phyloP scores from a whole-genome alignment of 2,113 vertebrate species.

The Crotophaga sulcirostris region DNA sequence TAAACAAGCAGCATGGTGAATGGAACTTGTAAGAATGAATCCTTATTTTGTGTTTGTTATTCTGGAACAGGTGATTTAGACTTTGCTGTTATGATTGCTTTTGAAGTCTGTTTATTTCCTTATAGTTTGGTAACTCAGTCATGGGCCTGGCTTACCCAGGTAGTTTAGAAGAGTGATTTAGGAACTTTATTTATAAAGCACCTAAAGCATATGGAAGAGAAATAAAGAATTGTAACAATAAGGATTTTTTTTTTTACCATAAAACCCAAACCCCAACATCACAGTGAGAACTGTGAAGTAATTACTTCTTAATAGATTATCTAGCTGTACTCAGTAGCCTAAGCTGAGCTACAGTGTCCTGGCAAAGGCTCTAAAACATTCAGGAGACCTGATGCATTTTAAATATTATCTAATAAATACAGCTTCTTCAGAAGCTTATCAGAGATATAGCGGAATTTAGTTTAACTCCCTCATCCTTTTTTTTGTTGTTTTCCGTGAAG shows the following conservation, averaged over 20 bases:
- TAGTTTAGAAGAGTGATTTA: background rate
- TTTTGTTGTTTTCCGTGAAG: background rate
- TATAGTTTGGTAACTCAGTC: background rate
- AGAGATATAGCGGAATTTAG: background rate
- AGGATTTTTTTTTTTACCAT: background rate
- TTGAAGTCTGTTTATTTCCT: background rate
- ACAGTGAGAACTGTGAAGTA: background rate
- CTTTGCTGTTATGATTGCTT: background rate
- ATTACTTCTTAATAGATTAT: background rate
- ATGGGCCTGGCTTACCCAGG: background rate
- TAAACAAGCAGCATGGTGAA: background rate
- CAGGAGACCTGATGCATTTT: background rate
- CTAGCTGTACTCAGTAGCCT: background rate
- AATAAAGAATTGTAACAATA: background rate
- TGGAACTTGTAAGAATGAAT: background rate
- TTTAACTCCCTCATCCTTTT: background rate
- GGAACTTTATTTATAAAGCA: background rate
- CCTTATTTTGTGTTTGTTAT: background rate
- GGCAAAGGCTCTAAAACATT: background rate
- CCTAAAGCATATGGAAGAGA: background rate
- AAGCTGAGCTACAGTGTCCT: background rate
- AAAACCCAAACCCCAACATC: background rate
- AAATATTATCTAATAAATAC: background rate
- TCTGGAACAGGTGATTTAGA: background rate
- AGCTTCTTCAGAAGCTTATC: background rate